A percentile compares a stretch with the other conserved stretches of the same genome.
Conservation (phyloP, 2,888 invertebrate genomes). For the Diplazon laetatorius region DNA sequence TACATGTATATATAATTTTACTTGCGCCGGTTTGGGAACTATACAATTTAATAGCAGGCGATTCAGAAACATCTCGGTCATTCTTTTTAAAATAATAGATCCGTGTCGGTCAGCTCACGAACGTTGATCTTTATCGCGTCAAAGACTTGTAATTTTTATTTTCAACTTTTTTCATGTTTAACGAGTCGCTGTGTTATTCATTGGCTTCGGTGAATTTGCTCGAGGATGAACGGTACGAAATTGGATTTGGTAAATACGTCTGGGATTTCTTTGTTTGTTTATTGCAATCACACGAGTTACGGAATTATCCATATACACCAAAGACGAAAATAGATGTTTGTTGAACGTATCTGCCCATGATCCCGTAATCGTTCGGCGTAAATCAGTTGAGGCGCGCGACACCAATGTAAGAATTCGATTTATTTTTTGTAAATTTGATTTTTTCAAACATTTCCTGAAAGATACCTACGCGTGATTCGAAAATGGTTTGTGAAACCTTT, state of each 20-base stretch:
- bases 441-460: too few species aligned
- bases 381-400: too few species aligned
- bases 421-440: too few species aligned
- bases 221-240: neutral
- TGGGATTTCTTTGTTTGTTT: neutral
- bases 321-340: neutral
- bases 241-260: neutral
- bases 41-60: conserved; percentile 36
- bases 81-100: conserved; percentile 8
- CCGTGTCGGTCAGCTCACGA: conserved; percentile 13
- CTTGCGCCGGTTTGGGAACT: conserved; percentile 14
- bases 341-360: neutral
- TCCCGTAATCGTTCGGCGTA: neutral
- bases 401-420: too few species aligned
- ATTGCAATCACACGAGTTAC: neutral
- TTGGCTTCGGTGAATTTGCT: neutral
- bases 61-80: conserved; percentile 11
- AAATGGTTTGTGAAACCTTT: too few species aligned
- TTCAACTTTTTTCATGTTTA: conserved; percentile 4
- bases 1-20: too few species aligned
- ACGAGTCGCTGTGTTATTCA: neutral
- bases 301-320: neutral
- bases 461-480: too few species aligned
- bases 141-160: neutral
- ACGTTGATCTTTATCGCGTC: conserved; percentile 29